Conservation (phyloP, 2,113 vertebrate species). For the Syrrhaptes paradoxus region DNA sequence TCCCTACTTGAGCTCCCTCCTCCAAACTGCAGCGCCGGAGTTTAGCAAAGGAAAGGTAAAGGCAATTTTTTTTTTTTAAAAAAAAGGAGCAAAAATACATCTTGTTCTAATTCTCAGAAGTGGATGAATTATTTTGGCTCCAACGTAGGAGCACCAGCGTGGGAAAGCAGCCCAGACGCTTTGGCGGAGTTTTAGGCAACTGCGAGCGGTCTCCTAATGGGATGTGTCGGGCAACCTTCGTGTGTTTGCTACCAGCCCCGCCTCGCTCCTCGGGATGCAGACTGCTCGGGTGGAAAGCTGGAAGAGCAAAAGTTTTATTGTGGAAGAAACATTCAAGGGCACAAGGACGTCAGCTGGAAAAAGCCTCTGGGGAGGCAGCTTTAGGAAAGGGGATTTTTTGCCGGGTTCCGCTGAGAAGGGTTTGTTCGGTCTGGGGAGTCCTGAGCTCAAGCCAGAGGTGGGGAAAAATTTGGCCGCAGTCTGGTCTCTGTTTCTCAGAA, state of each 20-base stretch:
- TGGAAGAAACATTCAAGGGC: slow-evolving; percentile 9
- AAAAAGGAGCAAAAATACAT: background rate
- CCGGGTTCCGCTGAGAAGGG: background rate
- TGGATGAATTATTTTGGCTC: slow-evolving; percentile 19
- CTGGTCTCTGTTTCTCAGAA: background rate
- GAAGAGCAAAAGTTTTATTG: slow-evolving; percentile 23
- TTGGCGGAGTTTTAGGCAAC: background rate
- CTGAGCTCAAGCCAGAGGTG: background rate
- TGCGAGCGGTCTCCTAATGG: background rate
- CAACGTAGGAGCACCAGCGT: background rate
- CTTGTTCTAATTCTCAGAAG: background rate
- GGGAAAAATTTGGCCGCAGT: background rate
- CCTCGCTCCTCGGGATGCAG: background rate
- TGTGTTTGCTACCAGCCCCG: background rate
- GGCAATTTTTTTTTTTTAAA: background rate
- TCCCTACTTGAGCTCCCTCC: background rate
- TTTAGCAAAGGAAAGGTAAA: background rate
- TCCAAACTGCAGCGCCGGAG: background rate
- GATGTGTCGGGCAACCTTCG: background rate
- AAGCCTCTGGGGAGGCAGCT: slow-evolving; percentile 3
- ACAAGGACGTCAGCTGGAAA: slow-evolving; percentile 1
- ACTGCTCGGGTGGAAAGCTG: slow-evolving; percentile 6
- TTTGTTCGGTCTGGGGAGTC: background rate
- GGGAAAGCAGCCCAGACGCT: slow-evolving; percentile 10
- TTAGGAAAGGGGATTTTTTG: background rate